These are phyloP conservation scores for Alfaro cultratus DNA, from an alignment of 2,797 vertebrate genomes.

Conservation along the genomic window DNA sequence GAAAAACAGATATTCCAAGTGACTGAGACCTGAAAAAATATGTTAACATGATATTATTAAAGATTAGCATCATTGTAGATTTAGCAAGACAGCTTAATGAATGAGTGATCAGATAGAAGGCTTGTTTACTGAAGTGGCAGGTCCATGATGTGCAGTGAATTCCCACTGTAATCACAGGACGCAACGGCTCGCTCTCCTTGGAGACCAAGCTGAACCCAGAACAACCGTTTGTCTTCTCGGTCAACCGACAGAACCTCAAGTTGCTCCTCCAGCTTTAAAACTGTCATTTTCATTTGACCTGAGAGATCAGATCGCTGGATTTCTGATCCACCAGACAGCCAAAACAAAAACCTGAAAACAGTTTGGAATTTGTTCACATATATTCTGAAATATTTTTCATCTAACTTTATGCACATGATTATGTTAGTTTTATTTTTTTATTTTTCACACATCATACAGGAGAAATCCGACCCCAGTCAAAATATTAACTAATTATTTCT, in stretches of 20 bases:
- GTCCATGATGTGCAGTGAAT: slow-evolving; percentile 75
- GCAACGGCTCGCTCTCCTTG: slow-evolving; percentile 76
- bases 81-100: not conserved
- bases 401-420: not conserved
- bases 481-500: not conserved
- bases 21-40: slow-evolving; percentile 73
- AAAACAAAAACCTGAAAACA: slow-evolving; percentile 88
- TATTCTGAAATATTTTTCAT: not conserved
- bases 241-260: slow-evolving; percentile 83
- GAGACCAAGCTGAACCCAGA: slow-evolving; percentile 85
- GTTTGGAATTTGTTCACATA: not conserved
- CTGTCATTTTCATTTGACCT: slow-evolving; percentile 64
- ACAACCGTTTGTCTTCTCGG: slow-evolving; percentile 80
- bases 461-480: not conserved
- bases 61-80: not conserved
- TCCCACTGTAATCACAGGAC: slow-evolving; percentile 88
- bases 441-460: slow-evolving; percentile 13
- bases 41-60: not conserved
- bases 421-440: not conserved
- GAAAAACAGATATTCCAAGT: slow-evolving; percentile 84
- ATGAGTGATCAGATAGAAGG: not conserved
- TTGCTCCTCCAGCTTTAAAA: slow-evolving; percentile 77
- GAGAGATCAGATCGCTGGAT: slow-evolving; percentile 80
- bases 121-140: slow-evolving; percentile 77
- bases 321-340: slow-evolving; percentile 85